Conservation (phyloP, 2,888 invertebrate species). For the Brassicogethes aeneus region DNA sequence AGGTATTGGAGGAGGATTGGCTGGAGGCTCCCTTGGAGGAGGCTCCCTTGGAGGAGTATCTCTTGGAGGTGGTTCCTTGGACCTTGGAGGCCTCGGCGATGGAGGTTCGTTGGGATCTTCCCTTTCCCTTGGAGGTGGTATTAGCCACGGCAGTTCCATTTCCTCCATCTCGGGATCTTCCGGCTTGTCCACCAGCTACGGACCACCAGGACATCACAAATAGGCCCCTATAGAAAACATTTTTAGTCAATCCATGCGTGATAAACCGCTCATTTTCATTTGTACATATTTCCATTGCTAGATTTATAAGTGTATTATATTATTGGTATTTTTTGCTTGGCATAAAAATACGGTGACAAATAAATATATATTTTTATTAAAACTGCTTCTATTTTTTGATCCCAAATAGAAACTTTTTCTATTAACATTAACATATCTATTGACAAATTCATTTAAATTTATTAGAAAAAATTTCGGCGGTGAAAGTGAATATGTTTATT, state of each 20-base stretch:
- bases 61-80: slow-evolving; percentile 15
- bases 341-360: slow-evolving; percentile 37
- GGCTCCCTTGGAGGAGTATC: slow-evolving; percentile 5
- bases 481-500: no score
- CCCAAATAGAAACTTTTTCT: no score
- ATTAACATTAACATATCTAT: no score
- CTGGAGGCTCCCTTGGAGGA: slow-evolving; percentile 9
- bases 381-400: no score
- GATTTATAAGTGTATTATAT: no score
- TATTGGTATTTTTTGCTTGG: slow-evolving; percentile 13
- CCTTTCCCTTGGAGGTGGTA: slow-evolving; percentile 32
- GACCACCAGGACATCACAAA: slow-evolving; percentile 36
- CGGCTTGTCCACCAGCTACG: slow-evolving; percentile 27
- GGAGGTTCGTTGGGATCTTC: slow-evolving; percentile 10
- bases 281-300: slow-evolving; percentile 30
- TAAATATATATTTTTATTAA: slow-evolving; percentile 34
- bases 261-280: slow-evolving; percentile 13
- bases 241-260: slow-evolving; percentile 8
- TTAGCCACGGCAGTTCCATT: slow-evolving; percentile 43
- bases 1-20: slow-evolving; percentile 10
- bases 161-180: slow-evolving; percentile 43
- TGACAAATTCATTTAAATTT: no score
- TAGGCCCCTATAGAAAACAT: slow-evolving; percentile 10
- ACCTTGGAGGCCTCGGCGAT: slow-evolving; percentile 8
- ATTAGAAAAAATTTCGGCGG: no score